phyloP scores from a whole-genome alignment of 2,113 vertebrate species.

The Tenebrosternarchus preto region DNA sequence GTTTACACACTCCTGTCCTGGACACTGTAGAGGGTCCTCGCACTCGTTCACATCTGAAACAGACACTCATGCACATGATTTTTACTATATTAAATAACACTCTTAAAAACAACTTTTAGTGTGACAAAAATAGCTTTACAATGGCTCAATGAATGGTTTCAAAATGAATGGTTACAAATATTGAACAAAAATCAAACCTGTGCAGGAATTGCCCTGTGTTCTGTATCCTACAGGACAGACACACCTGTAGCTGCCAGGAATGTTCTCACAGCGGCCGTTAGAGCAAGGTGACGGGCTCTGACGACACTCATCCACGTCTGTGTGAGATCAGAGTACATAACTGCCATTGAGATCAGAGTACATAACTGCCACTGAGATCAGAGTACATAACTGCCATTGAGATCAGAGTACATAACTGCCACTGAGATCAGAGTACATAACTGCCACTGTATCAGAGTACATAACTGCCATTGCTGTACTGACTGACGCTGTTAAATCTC shows the following conservation, averaged over 20 bases:
- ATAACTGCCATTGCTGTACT: neutral
- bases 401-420: neutral
- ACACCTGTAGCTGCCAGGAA: conserved; percentile 79
- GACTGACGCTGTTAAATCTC: neutral
- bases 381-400: neutral
- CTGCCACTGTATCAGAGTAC: too few species aligned
- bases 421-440: neutral
- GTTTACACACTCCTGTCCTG: conserved; percentile 77
- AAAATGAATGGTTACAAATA: neutral
- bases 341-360: too few species aligned
- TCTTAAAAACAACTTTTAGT: too few species aligned
- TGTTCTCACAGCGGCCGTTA: conserved; percentile 81
- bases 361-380: neutral
- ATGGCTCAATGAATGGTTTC: neutral
- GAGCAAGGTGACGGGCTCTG: conserved; percentile 70
- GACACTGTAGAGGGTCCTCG: conserved; percentile 70
- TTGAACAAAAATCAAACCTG: conserved; percentile 35
- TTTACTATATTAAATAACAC: too few species aligned
- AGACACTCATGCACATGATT: neutral
- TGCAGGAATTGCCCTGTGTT: conserved; percentile 47
- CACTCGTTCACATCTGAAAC: conserved; percentile 67
- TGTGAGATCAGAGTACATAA: neutral
- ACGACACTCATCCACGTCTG: conserved; percentile 70
- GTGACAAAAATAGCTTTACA: neutral
- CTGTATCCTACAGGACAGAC: conserved; percentile 62